Evolutionary conservation across 2,113 vertebrate species (phyloP).

Genomic region (Meriones unguiculatus): DNA sequence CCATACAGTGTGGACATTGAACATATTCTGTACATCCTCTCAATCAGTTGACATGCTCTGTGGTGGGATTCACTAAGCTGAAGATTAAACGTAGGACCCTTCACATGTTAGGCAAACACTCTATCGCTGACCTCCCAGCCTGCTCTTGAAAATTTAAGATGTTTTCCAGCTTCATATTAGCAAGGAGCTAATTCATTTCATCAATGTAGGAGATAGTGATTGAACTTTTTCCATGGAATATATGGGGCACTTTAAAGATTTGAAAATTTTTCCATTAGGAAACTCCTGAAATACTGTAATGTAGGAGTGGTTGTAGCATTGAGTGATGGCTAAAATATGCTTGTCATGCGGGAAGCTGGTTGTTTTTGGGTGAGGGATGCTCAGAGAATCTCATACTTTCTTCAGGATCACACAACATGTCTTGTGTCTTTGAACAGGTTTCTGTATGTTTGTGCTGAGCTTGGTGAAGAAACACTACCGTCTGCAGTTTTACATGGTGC

Average conservation of each 20-base stretch:
- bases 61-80: background rate
- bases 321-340: background rate
- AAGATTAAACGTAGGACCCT: background rate
- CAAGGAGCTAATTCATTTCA: background rate
- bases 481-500: conserved; percentile 99
- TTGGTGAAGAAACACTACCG: conserved; percentile 99
- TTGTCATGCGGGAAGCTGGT: background rate
- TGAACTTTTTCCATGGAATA: background rate
- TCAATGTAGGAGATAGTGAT: background rate
- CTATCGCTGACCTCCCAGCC: background rate
- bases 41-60: background rate
- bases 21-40: background rate
- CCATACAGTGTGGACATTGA: background rate
- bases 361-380: background rate
- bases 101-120: background rate
- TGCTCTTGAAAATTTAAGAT: conserved; percentile 9
- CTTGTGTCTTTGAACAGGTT: conserved; percentile 91
- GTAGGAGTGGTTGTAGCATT: background rate
- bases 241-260: conserved; percentile 27
- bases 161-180: background rate
- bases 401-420: conserved; percentile 55
- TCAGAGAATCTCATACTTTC: background rate
- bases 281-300: background rate
- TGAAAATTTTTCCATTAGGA: background rate
- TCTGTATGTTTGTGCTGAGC: conserved; percentile 99